Conservation (phyloP, 2,797 vertebrate species). For the Chiroxiphia lanceolata region DNA sequence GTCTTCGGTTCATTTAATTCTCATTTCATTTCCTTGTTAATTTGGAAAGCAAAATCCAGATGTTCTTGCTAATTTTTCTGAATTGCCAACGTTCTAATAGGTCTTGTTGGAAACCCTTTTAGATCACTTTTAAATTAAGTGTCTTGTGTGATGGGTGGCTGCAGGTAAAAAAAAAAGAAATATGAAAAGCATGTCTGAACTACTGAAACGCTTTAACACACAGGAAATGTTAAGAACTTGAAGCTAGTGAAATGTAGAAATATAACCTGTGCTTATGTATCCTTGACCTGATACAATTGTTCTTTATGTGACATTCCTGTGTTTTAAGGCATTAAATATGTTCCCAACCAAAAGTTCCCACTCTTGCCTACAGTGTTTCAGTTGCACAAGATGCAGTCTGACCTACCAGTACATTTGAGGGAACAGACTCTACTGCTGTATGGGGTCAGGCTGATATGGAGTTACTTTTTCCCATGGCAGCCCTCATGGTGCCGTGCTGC, state of each 20-base stretch:
- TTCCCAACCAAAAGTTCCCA: not conserved
- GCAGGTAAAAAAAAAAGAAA: not conserved
- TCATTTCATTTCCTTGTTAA: not conserved
- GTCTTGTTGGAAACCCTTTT: not conserved
- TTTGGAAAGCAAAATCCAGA: not conserved
- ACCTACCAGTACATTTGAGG: accelerated
- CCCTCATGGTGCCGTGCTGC: not conserved
- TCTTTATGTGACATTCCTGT: not conserved
- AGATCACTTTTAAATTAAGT: not conserved
- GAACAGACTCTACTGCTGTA: accelerated
- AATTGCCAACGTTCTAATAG: not conserved
- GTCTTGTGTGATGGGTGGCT: not conserved
- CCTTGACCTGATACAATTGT: not conserved
- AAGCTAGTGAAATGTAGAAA: not conserved
- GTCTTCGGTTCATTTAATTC: not conserved
- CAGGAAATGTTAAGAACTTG: not conserved
- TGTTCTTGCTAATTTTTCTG: not conserved
- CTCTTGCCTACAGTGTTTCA: not conserved
- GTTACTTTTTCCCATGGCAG: not conserved
- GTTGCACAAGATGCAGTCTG: not conserved
- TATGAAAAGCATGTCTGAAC: not conserved
- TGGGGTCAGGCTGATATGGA: not conserved
- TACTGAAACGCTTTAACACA: not conserved
- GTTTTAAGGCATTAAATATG: not conserved
- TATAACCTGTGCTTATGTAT: not conserved